Conservation (phyloP, 2,113 vertebrate genomes). For the Sapajus apella region DNA sequence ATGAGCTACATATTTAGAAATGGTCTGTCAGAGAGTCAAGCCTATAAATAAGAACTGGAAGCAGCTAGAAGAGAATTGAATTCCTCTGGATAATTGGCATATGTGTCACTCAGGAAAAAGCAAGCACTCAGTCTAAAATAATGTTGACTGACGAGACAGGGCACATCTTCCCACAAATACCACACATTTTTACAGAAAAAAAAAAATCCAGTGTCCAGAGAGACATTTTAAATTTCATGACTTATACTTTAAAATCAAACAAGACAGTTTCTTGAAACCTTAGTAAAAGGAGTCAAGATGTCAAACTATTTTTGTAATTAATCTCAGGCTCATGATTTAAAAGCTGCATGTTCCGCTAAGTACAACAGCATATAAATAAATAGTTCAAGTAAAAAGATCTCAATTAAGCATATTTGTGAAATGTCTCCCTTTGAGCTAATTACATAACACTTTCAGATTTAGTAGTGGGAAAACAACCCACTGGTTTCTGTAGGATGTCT, state of each 20-base stretch:
- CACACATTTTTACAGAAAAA: background rate
- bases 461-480: background rate
- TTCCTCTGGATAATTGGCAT: conserved; percentile 59
- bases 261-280: background rate
- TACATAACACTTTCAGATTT: background rate
- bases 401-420: conserved; percentile 37
- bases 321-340: background rate
- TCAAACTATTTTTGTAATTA: background rate
- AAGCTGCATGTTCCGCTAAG: background rate
- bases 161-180: background rate
- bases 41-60: conserved; percentile 46
- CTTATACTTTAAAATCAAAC: conserved; percentile 30
- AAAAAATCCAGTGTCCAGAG: background rate
- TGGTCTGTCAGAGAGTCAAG: conserved; percentile 43
- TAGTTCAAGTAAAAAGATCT: background rate
- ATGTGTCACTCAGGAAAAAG: conserved; percentile 26
- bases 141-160: conserved; percentile 42
- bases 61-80: conserved; percentile 56
- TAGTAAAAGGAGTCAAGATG: background rate
- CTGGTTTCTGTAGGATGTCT: background rate
- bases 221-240: conserved; percentile 28
- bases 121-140: conserved; percentile 39
- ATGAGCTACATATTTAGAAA: conserved; percentile 43
- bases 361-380: background rate
- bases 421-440: conserved; percentile 36